Conservation (phyloP, 2,888 invertebrate species). For the Cantharis rustica region DNA sequence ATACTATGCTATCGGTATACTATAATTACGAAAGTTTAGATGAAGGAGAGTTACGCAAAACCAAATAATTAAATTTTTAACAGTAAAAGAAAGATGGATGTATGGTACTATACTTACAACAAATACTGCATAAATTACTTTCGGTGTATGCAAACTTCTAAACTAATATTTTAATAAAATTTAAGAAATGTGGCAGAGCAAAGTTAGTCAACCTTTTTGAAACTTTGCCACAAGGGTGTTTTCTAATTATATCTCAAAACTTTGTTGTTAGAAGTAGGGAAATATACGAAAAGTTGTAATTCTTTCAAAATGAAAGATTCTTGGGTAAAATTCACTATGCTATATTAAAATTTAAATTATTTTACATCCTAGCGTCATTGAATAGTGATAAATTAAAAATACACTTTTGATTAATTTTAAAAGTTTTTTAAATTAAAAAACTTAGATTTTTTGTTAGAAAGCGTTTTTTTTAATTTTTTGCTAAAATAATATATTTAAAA, state of each 20-base stretch:
- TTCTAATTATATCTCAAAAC: constrained; percentile 2
- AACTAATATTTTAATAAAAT: background rate
- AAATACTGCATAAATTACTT: background rate
- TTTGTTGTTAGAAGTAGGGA: background rate
- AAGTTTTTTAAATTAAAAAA: background rate
- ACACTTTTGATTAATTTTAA: background rate
- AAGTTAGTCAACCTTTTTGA: background rate
- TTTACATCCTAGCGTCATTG: background rate
- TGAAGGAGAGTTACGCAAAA: background rate
- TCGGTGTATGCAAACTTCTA: background rate
- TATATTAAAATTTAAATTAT: background rate
- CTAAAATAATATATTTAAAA: background rate
- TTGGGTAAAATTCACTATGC: background rate
- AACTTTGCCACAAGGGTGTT: background rate
- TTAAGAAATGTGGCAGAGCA: background rate
- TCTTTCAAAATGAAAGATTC: background rate
- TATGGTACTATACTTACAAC: background rate
- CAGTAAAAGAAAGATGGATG: background rate
- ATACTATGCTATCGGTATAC: too few species aligned
- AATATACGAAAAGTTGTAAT: constrained; percentile 1
- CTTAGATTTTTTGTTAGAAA: background rate
- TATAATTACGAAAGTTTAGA: too few species aligned
- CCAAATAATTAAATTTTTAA: background rate
- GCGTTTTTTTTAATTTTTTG: background rate
- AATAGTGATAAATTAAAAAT: background rate